These are phyloP conservation scores for Nomada flava DNA, from an alignment of 2,888 invertebrate species.

Conservation along the genomic window DNA sequence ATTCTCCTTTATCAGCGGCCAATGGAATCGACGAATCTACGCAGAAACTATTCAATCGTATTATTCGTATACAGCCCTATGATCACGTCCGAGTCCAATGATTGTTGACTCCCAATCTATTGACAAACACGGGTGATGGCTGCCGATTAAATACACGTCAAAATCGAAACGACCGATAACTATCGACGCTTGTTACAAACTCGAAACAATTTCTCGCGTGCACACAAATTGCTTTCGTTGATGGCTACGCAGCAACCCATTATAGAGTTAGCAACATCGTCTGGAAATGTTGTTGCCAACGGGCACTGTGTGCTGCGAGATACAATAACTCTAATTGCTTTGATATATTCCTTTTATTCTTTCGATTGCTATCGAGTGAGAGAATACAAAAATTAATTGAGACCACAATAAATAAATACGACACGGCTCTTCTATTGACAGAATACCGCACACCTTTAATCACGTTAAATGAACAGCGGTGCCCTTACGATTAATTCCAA, in stretches of 20 bases:
- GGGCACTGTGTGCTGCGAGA: not conserved
- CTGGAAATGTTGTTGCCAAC: not conserved
- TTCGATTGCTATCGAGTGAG: no score
- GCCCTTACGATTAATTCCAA: no score
- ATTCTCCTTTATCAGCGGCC: slow-evolving; percentile 44
- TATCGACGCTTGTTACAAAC: slow-evolving; percentile 7
- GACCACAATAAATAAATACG: no score
- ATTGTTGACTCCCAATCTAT: slow-evolving; percentile 38
- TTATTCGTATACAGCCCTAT: slow-evolving; percentile 51
- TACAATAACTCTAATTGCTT: no score
- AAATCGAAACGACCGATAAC: slow-evolving; percentile 23
- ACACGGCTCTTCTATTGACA: no score
- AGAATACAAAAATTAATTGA: no score
- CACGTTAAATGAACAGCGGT: no score
- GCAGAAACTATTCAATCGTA: slow-evolving; percentile 43
- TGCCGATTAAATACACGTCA: slow-evolving; percentile 25
- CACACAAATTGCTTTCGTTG: slow-evolving; percentile 10
- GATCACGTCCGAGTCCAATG: slow-evolving; percentile 35
- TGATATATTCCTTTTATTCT: no score
- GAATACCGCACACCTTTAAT: no score
- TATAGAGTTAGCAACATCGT: not conserved
- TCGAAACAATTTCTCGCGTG: slow-evolving; percentile 18
- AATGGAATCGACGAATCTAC: slow-evolving; percentile 51
- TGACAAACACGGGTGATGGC: slow-evolving; percentile 16
- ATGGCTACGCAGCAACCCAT: not conserved